These are phyloP conservation scores for Bellardia bayeri DNA, from an alignment of 2,888 invertebrate genomes.

Conservation along the genomic window DNA sequence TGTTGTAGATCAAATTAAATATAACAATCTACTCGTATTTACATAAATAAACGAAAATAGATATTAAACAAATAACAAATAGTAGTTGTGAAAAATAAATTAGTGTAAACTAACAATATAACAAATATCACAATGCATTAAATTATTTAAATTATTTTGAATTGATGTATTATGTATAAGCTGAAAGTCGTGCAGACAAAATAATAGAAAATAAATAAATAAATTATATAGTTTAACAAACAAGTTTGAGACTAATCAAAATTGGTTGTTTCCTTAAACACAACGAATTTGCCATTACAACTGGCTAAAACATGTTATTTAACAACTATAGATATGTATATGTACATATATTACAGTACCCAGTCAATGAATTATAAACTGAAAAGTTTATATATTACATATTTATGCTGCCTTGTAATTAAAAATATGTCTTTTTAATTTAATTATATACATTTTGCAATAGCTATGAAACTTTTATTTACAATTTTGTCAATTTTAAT, in stretches of 20 bases:
- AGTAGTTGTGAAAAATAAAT: slow-evolving; percentile 11
- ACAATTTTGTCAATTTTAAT: no score
- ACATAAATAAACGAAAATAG: background rate
- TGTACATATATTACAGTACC: no score
- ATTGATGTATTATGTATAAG: slow-evolving; percentile 17
- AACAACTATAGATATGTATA: no score
- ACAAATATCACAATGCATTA: slow-evolving; percentile 7
- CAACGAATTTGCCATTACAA: background rate
- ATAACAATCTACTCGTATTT: background rate
- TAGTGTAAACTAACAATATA: slow-evolving; percentile 12
- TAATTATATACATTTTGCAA: no score
- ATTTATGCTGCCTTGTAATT: no score
- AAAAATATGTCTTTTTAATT: no score
- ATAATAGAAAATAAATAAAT: background rate
- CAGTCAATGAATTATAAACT: no score
- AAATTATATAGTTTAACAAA: slow-evolving; percentile 17
- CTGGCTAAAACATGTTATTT: background rate
- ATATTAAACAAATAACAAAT: slow-evolving; percentile 16
- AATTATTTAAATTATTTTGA: slow-evolving; percentile 31
- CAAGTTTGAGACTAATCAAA: slow-evolving; percentile 1
- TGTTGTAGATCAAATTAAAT: background rate
- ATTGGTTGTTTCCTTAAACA: background rate
- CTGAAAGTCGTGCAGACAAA: slow-evolving; percentile 4
- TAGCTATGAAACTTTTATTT: no score
- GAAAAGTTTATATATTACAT: no score